These are phyloP conservation scores for Andrena camellia DNA, from an alignment of 2,888 invertebrate genomes.

Conservation along the genomic window DNA sequence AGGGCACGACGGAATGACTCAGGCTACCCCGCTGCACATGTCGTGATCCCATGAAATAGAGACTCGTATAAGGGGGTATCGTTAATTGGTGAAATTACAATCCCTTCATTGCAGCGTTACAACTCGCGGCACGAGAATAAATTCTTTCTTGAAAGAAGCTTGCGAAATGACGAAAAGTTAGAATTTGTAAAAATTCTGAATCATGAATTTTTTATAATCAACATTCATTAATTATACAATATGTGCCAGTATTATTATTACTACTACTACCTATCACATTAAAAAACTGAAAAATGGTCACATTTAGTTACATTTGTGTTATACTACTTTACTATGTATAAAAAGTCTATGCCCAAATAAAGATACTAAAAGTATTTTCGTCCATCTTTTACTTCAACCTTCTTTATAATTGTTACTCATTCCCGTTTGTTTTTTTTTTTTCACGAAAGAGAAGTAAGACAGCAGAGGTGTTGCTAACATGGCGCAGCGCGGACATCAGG, in stretches of 20 bases:
- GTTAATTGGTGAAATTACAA: not conserved
- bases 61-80: not conserved
- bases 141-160: not conserved
- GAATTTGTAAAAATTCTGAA: no score
- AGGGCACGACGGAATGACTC: conserved; percentile 28
- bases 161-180: no score
- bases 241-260: no score
- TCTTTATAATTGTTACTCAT: not conserved
- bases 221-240: no score
- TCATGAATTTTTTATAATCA: no score
- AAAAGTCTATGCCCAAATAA: not conserved
- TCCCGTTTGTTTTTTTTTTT: not conserved
- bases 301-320: not conserved
- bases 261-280: no score
- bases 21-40: conserved; percentile 3
- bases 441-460: conserved; percentile 4
- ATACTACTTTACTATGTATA: no score
- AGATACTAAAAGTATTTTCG: not conserved
- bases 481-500: conserved; percentile 8
- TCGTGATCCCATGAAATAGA: conserved; percentile 6
- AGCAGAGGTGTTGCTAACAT: not conserved
- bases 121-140: not conserved
- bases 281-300: not conserved
- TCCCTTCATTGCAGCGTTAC: not conserved
- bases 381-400: not conserved